Conservation (phyloP, 2,113 vertebrate genomes). For the Elachura formosa region DNA sequence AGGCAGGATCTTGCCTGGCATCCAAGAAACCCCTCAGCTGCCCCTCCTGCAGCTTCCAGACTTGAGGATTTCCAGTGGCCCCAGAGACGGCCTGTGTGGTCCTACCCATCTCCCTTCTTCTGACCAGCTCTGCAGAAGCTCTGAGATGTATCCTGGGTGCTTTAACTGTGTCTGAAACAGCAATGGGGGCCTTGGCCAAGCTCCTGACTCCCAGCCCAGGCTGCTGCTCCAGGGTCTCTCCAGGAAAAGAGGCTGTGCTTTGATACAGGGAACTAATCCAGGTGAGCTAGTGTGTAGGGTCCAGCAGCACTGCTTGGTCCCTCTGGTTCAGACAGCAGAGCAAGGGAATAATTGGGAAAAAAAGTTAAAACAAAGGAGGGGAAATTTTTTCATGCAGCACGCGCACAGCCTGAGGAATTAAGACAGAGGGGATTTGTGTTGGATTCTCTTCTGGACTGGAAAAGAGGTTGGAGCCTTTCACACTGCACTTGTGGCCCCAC, state of each 20-base stretch:
- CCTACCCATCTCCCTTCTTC: neutral
- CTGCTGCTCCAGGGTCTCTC: neutral
- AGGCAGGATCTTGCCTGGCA: neutral
- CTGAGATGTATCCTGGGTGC: neutral
- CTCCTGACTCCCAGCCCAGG: neutral
- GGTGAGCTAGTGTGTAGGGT: neutral
- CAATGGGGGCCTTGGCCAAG: neutral
- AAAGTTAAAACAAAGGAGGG: neutral
- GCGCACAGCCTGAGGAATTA: neutral
- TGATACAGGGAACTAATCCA: neutral
- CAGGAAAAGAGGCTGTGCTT: neutral
- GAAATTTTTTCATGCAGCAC: neutral
- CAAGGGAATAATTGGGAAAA: neutral
- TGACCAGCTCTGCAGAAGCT: neutral
- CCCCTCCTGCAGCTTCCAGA: neutral
- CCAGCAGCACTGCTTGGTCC: no score
- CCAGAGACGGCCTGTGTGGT: accelerated
- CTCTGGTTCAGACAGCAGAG: neutral
- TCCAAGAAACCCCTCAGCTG: neutral
- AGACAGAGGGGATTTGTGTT: neutral
- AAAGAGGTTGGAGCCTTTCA: neutral
- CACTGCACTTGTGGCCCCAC: neutral
- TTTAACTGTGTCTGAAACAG: neutral
- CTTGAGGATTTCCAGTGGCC: neutral
- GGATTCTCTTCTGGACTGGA: neutral